phyloP scores from a whole-genome alignment of 2,888 invertebrate genomes.

The Acrobasis suavella region DNA sequence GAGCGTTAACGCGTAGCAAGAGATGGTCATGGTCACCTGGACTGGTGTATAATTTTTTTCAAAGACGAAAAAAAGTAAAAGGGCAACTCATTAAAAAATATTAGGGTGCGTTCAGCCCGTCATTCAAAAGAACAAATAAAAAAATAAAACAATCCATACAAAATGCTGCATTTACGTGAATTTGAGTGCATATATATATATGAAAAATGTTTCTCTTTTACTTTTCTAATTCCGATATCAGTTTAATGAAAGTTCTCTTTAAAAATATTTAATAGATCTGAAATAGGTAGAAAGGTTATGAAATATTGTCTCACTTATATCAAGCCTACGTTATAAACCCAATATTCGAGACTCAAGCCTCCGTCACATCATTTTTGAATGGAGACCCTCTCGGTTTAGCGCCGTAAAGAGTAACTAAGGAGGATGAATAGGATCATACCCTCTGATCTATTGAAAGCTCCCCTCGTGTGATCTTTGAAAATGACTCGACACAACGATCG shows the following conservation, averaged over 20 bases:
- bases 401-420: constrained; percentile 54
- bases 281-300: background rate
- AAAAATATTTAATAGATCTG: too few species aligned
- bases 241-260: too few species aligned
- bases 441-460: constrained; percentile 53
- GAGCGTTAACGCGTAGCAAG: constrained; percentile 25
- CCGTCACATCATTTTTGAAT: constrained; percentile 39
- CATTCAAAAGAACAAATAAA: too few species aligned
- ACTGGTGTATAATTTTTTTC: too few species aligned
- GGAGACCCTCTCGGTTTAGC: constrained; percentile 39
- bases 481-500: constrained; percentile 50
- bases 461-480: constrained; percentile 53
- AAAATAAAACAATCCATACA: too few species aligned
- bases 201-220: too few species aligned
- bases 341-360: constrained; percentile 18
- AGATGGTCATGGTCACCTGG: too few species aligned
- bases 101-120: too few species aligned
- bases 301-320: background rate
- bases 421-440: constrained; percentile 54
- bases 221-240: background rate
- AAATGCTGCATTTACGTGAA: too few species aligned
- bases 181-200: too few species aligned
- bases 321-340: background rate
- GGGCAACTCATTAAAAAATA: too few species aligned
- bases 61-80: too few species aligned